Evolutionary conservation across 2,888 invertebrate genomes (phyloP), one percentile per base, ranked within the genome.

Genomic region (Oscheius sp.): DNA sequence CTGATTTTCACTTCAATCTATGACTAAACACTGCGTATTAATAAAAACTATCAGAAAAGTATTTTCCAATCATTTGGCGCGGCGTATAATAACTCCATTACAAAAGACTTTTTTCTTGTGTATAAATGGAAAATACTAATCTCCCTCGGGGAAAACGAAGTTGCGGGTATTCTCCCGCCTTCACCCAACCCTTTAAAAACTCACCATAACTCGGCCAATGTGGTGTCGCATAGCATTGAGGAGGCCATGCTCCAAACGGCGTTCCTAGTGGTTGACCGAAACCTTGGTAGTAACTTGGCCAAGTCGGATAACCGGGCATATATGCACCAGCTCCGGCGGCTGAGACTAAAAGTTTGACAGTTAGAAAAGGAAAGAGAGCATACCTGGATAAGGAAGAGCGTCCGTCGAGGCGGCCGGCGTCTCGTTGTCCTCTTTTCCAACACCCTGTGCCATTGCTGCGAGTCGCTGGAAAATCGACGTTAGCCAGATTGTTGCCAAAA

Each of bases 191-290:
- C 36, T 30, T 17, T 28, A 17, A 56, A 59, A 12, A 57, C 57
- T 75, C 65, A 82, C 82, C 80, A 68, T 82, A 82, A 69, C 72
- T 78, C 41, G 80, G 78, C 81, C 81, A 82, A 50, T 76, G 73
- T 41, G 77, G 71, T 30, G 71, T 71, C n/a, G 78, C 72, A 65
- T 82, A 81, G 70, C 78, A 79, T 54, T 75, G 74, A 8, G 80
- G 73, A 3, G 77, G 72, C 81, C 80, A 80, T 3, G 74, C 79
- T 20, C 77, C 68, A 47, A 78, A 77, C 17, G 73, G 70, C 12
- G 77, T 74, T 17, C 66, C 72, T 50, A 82, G 70, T 33, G 79
- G 79, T 64, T 80, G 81, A 49, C 76, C 74, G 26, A 77, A 77
- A 56, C 79, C 75, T 45, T 77, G 71, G 62, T 75, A 75, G 66